phyloP scores from a whole-genome alignment of 2,888 invertebrate genomes.

The Coleophora flavipennella region DNA sequence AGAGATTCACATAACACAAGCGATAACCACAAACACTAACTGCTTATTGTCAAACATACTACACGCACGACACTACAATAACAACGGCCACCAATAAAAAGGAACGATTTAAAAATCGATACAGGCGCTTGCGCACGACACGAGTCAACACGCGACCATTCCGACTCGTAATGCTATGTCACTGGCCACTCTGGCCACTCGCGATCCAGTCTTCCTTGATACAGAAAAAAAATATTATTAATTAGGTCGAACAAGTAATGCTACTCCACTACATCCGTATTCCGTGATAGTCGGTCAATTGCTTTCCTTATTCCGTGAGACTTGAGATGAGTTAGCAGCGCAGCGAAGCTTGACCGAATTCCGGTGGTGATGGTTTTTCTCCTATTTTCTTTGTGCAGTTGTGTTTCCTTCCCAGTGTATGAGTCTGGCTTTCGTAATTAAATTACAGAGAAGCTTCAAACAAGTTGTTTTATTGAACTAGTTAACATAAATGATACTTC shows the following conservation, averaged over 20 bases:
- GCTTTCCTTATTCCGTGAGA: slow-evolving; percentile 13
- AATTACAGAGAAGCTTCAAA: too few relatives aligned
- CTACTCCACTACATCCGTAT: slow-evolving; percentile 5
- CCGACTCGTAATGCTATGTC: slow-evolving; percentile 27
- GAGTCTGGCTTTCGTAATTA: too few relatives aligned
- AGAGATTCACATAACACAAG: too few relatives aligned
- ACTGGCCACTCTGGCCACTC: slow-evolving; percentile 4
- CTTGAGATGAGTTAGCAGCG: slow-evolving; percentile 1
- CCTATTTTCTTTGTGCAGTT: neutral
- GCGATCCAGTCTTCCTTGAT: slow-evolving; percentile 20
- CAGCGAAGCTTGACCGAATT: slow-evolving; percentile 9
- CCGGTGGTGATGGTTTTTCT: slow-evolving; percentile 3
- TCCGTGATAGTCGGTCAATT: slow-evolving; percentile 7
- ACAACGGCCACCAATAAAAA: too few relatives aligned
- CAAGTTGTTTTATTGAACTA: too few relatives aligned
- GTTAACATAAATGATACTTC: too few relatives aligned
- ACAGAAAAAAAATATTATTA: slow-evolving; percentile 2
- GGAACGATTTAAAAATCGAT: slow-evolving; percentile 14
- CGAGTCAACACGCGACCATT: slow-evolving; percentile 13
- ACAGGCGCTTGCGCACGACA: slow-evolving; percentile 28
- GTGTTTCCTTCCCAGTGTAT: neutral
- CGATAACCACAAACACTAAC: neutral
- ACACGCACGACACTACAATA: too few relatives aligned
- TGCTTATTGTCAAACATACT: too few relatives aligned
- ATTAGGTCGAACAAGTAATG: slow-evolving; percentile 3